These are phyloP conservation scores for Sesia bembeciformis DNA, from an alignment of 2,888 invertebrate species.

Conservation along the genomic window DNA sequence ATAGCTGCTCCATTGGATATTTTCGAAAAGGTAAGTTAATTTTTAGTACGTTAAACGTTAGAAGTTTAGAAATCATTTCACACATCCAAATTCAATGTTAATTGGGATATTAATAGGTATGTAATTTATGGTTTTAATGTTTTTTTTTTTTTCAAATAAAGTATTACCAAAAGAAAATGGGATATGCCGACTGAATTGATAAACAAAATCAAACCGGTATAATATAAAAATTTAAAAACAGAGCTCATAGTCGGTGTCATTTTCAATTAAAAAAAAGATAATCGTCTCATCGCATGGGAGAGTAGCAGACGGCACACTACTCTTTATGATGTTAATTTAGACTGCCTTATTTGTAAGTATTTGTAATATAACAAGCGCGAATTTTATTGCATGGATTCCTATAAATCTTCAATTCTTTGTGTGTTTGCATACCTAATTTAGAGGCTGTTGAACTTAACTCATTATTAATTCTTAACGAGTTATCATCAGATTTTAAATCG, in stretches of 20 bases:
- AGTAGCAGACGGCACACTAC: background rate
- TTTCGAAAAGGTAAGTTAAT: slow-evolving; percentile 4
- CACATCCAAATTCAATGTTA: background rate
- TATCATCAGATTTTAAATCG: background rate
- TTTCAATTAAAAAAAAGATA: slow-evolving; percentile 53
- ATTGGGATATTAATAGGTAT: background rate
- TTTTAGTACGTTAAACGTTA: background rate
- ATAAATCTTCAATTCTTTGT: too few relatives aligned
- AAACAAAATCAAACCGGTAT: slow-evolving; percentile 49
- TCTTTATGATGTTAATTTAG: background rate
- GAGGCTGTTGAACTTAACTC: background rate
- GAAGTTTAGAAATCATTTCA: background rate
- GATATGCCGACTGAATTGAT: slow-evolving; percentile 28
- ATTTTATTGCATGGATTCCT: too few relatives aligned
- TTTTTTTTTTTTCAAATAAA: background rate
- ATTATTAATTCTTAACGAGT: background rate
- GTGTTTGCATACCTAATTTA: background rate
- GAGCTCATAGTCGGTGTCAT: slow-evolving; percentile 51
- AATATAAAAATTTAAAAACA: slow-evolving; percentile 18
- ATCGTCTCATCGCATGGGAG: slow-evolving; percentile 3
- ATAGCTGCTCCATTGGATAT: background rate
- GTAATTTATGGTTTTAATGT: background rate
- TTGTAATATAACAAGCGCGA: too few relatives aligned
- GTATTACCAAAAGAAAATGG: slow-evolving; percentile 3
- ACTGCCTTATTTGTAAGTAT: background rate